Percentiles rank a stretch among this genome's conserved stretches.
These are phyloP conservation scores for Synanthedon andrenaeformis DNA, from an alignment of 2,888 invertebrate genomes.

Conservation along the genomic window DNA sequence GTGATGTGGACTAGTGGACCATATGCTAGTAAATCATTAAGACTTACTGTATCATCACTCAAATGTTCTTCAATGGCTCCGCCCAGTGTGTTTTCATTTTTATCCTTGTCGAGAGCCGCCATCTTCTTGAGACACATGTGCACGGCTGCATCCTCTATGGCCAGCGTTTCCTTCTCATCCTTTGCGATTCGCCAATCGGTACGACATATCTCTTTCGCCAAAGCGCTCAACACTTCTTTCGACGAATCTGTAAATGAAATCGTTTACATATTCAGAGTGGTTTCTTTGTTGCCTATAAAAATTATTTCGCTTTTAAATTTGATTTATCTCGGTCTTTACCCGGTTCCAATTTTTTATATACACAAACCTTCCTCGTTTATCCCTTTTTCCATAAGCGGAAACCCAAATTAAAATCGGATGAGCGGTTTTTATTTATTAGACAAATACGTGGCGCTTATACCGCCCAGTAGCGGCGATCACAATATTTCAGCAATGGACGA, in stretches of 20 bases:
- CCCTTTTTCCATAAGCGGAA: too few species aligned
- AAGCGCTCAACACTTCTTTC: conserved; percentile 36
- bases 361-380: too few species aligned
- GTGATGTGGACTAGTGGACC: too few species aligned
- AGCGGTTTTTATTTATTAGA: too few species aligned
- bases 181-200: conserved; percentile 68
- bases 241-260: conserved; percentile 32
- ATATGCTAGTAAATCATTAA: background rate
- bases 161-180: conserved; percentile 53
- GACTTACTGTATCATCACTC: conserved; percentile 64
- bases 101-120: conserved; percentile 72
- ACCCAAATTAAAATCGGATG: too few species aligned
- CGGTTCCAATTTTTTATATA: too few species aligned
- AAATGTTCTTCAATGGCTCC: conserved; percentile 65
- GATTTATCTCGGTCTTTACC: too few species aligned
- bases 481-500: too few species aligned
- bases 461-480: too few species aligned
- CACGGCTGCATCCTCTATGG: conserved; percentile 80
- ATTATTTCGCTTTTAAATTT: too few species aligned
- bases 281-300: conserved; percentile 2
- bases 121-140: conserved; percentile 84
- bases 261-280: background rate
- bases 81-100: conserved; percentile 65
- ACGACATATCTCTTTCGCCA: conserved; percentile 45
- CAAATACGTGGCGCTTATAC: too few species aligned